These are phyloP conservation scores for Caenorhabditis sp. DNA, from an alignment of 2,888 invertebrate species.

Conservation along the genomic window DNA sequence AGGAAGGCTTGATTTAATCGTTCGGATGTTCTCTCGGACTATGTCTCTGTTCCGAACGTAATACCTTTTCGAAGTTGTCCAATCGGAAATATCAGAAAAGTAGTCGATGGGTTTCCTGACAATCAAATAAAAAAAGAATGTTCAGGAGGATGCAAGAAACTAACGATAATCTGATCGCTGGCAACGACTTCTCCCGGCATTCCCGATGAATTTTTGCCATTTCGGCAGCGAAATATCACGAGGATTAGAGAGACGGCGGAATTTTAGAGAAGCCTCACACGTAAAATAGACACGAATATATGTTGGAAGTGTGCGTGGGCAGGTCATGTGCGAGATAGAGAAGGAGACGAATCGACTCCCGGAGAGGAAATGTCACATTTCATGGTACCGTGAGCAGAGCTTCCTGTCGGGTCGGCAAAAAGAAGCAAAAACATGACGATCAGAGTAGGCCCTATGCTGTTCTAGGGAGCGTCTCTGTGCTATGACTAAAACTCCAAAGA, in stretches of 20 bases:
- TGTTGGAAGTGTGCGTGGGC: slow-evolving; percentile 3
- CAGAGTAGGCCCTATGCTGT: slow-evolving; percentile 75
- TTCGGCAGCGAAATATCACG: slow-evolving; percentile 4
- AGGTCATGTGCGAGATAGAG: slow-evolving; percentile 16
- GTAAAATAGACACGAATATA: background rate
- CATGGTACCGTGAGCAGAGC: slow-evolving; percentile 19
- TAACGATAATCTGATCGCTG: slow-evolving; percentile 45
- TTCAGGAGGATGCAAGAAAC: slow-evolving; percentile 5
- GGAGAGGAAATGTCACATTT: slow-evolving; percentile 33
- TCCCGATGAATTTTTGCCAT: slow-evolving; percentile 56
- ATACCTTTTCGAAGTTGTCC: slow-evolving; percentile 49
- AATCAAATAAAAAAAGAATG: background rate
- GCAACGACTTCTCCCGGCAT: slow-evolving; percentile 58
- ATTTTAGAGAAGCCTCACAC: slow-evolving; percentile 41
- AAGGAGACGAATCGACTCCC: slow-evolving; percentile 10
- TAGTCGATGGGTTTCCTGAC: slow-evolving; percentile 37
- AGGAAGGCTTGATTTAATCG: slow-evolving; percentile 56
- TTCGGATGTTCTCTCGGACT: slow-evolving; percentile 61
- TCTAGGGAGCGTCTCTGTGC: slow-evolving; percentile 70
- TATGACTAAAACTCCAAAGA: slow-evolving; percentile 66
- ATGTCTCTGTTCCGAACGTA: slow-evolving; percentile 58
- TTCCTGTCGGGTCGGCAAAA: slow-evolving; percentile 8
- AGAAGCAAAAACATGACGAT: slow-evolving; percentile 56
- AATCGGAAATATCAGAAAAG: slow-evolving; percentile 44
- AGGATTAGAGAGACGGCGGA: slow-evolving; percentile 27